Evolutionary conservation across 2,888 invertebrate genomes (phyloP).

Genomic region (Chymomyza caudatula): DNA sequence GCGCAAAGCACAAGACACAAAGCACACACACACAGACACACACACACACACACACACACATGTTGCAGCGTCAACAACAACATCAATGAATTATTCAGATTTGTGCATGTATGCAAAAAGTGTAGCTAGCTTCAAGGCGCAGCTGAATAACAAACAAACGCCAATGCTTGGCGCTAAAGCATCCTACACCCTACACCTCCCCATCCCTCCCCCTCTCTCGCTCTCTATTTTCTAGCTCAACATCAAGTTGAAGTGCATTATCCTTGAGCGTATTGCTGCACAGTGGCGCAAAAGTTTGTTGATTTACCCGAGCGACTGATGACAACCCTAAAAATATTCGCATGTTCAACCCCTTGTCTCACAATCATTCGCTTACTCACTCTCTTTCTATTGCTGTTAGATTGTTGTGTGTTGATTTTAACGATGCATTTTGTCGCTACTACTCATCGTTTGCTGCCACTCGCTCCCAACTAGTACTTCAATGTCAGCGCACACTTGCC

Average conservation of each 20-base stretch:
- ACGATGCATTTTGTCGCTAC: constrained; percentile 2
- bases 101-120: constrained; percentile 17
- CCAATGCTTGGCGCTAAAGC: constrained; percentile 1
- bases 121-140: constrained; percentile 4
- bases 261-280: constrained; percentile 41
- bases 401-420: neutral
- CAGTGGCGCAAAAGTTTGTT: constrained; percentile 6
- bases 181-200: neutral
- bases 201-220: neutral
- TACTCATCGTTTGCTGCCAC: neutral
- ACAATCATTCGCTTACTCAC: neutral
- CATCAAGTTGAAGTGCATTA: constrained; percentile 46
- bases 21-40: neutral
- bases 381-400: neutral
- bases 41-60: neutral
- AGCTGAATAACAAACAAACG: constrained; percentile 25
- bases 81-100: constrained; percentile 59
- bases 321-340: neutral
- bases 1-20: neutral
- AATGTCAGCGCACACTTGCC: neutral
- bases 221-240: constrained; percentile 15
- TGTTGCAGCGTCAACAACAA: constrained; percentile 15
- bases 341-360: neutral
- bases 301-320: constrained; percentile 23
- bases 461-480: neutral